Base-by-base conservation (phyloP, 2,888 invertebrate species). In the Sinohyriopsis cumingii region DNA sequence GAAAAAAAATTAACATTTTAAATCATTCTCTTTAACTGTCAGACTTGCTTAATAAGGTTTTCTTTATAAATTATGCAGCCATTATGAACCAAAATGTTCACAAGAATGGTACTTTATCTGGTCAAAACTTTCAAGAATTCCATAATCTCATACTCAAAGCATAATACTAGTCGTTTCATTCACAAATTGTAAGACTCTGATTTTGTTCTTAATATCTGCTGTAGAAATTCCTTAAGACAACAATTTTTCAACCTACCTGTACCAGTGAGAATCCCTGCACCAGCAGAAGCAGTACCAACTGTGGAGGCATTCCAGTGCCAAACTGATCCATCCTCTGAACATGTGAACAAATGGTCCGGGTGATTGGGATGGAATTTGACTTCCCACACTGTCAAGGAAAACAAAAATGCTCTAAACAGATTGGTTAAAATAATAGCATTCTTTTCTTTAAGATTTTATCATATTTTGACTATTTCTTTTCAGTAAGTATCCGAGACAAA, bases 321-420 rank as follows among this genome's bases (percentile, higher is more conserved):
- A 5, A 97, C 90, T 88, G 96, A 95, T 0, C 97, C 97, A 63
- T 94, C 93, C 65, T 92, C 92, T 0, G 96, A 95, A 85, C 95
- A 94, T 0, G 95, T 95, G 78, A 96, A 94, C 1, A 97, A 87
- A 89, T 95, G 95, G 68, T 95, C 94, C 0, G 96, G 96, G 83
- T 95, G 93, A 71, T 94, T 93, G 0, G 94, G 95, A 90, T 97
- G 96, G 86, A 97, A 97, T 69, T 94, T 93, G 81, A 97, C 93
- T 90, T 97, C 96, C n/a, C 93, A 94, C 24, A 97, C 94, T 77
- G 92, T 64, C 75, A 82, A 72, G 65, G 63, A 60, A 63, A 24
- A 69, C 65, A 53, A 68, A 22, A 55, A 28, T 45, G 33, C 33
- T 56, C n/a, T 55, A 53, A 28, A 65, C 24, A 63, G 24, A 60